Conservation (phyloP, 2,888 invertebrate genomes). For the Gasteruption jaculator region DNA sequence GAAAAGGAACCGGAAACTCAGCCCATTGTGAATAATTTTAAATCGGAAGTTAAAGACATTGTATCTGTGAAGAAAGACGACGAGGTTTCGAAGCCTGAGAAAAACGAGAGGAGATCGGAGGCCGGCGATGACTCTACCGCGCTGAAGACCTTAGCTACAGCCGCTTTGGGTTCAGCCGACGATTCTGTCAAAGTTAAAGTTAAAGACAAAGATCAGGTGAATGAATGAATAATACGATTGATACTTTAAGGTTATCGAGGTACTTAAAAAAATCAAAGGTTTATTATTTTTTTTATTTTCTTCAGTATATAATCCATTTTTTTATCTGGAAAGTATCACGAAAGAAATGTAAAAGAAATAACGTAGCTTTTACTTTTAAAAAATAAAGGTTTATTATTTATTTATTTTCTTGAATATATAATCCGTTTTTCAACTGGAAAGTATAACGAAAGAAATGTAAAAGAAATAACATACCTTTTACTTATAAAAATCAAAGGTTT, state of each 20-base stretch:
- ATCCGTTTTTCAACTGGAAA: too few species aligned
- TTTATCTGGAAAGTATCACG: too few species aligned
- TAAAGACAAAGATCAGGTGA: conserved; percentile 29
- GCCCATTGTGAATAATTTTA: too few species aligned
- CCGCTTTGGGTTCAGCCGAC: conserved; percentile 58
- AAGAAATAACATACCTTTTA: too few species aligned
- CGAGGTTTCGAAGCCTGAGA: conserved; percentile 33
- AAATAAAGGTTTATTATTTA: conserved; percentile 1
- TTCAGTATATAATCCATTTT: too few species aligned
- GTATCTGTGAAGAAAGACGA: conserved; percentile 20
- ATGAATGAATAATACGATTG: conserved; percentile 18
- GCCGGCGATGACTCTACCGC: conserved; percentile 62
- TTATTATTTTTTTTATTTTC: background rate
- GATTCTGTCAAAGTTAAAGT: conserved; percentile 36
- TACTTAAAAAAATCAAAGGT: background rate
- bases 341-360: too few species aligned
- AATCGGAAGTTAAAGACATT: conserved; percentile 32
- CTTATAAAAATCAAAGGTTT: background rate
- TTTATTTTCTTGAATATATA: too few species aligned
- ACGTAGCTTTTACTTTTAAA: too few species aligned
- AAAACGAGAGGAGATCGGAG: conserved; percentile 50
- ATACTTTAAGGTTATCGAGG: background rate
- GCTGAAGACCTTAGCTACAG: conserved; percentile 68
- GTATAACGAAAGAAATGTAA: too few species aligned
- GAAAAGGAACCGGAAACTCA: conserved; percentile 31